Percentiles rank a stretch among this genome's conserved stretches.
phyloP scores from a whole-genome alignment of 2,113 vertebrate genomes.

The Trematomus loennbergii region DNA sequence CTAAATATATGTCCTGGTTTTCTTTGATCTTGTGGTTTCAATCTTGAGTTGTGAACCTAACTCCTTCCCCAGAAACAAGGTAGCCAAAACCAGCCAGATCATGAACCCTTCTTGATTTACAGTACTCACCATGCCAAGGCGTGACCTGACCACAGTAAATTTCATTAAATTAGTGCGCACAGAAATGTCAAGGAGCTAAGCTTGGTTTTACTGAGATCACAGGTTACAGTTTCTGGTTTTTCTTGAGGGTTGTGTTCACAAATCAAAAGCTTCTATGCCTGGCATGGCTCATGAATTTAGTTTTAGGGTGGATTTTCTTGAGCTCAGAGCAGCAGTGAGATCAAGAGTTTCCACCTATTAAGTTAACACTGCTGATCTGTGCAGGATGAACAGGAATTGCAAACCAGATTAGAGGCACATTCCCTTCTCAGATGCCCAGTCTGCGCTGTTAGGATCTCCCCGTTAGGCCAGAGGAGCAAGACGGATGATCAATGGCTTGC shows the following conservation, averaged over 20 bases:
- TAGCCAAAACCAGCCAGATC: conserved; percentile 26
- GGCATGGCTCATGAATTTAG: conserved; percentile 26
- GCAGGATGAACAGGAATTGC: conserved; percentile 82
- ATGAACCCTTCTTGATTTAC: conserved; percentile 43
- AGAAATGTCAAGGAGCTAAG: conserved; percentile 35
- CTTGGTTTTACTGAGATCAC: conserved; percentile 46
- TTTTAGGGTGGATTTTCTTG: conserved; percentile 54
- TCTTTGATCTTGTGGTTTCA: conserved; percentile 53
- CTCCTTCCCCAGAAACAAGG: conserved; percentile 48
- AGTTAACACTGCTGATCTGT: conserved; percentile 82
- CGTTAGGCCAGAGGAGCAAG: conserved; percentile 69
- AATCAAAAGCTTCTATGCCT: conserved; percentile 43
- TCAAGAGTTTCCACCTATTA: conserved; percentile 77
- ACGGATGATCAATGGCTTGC: conserved; percentile 79
- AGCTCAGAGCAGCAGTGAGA: conserved; percentile 56
- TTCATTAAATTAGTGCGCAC: conserved; percentile 43
- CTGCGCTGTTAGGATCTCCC: conserved; percentile 77
- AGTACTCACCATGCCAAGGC: conserved; percentile 17
- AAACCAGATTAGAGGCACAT: conserved; percentile 82
- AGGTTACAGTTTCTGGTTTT: conserved; percentile 42
- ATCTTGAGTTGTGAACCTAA: conserved; percentile 22
- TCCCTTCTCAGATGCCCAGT: conserved; percentile 79
- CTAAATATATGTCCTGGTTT: conserved; percentile 28
- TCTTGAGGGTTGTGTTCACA: conserved; percentile 44
- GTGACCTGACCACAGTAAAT: conserved; percentile 62